Percentiles rank a stretch among this genome's conserved stretches.
Conservation (phyloP, 2,113 vertebrate species). For the Falco punctatus region DNA sequence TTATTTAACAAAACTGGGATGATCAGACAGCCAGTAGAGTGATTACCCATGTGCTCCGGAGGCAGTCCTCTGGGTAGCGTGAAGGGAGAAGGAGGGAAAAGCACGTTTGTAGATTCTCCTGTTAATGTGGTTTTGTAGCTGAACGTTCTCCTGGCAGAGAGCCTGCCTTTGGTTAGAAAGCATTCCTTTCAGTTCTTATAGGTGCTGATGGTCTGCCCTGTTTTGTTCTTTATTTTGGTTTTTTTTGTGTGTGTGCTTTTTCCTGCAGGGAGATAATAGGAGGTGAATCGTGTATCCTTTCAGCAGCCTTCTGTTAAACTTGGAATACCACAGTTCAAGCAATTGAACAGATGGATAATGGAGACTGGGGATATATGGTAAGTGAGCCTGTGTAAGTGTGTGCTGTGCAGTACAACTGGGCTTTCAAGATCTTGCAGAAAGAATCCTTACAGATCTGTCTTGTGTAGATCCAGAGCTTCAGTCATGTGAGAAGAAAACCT, state of each 20-base stretch:
- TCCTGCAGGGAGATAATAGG: constrained; percentile 46
- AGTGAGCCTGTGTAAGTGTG: constrained; percentile 55
- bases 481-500: not conserved
- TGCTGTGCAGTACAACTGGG: not conserved
- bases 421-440: not conserved
- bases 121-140: constrained; percentile 7
- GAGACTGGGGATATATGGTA: constrained; percentile 98
- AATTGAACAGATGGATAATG: constrained; percentile 96
- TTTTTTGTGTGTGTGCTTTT: constrained; percentile 29
- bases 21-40: not conserved
- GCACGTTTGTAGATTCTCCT: not conserved
- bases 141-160: constrained; percentile 1
- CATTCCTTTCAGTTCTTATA: not conserved
- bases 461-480: not conserved
- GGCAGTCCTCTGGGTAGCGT: not conserved
- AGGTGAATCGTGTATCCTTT: constrained; percentile 23
- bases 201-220: constrained; percentile 36
- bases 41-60: not conserved
- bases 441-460: not conserved
- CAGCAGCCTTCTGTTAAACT: constrained; percentile 60
- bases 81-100: not conserved
- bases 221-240: constrained; percentile 18
- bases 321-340: constrained; percentile 58
- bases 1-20: not conserved
- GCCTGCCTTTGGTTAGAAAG: constrained; percentile 11